Evolutionary conservation across 2,888 invertebrate genomes (phyloP), one percentile per base, ranked within the genome.

Genomic region (Prosopocoilus inquinatus): DNA sequence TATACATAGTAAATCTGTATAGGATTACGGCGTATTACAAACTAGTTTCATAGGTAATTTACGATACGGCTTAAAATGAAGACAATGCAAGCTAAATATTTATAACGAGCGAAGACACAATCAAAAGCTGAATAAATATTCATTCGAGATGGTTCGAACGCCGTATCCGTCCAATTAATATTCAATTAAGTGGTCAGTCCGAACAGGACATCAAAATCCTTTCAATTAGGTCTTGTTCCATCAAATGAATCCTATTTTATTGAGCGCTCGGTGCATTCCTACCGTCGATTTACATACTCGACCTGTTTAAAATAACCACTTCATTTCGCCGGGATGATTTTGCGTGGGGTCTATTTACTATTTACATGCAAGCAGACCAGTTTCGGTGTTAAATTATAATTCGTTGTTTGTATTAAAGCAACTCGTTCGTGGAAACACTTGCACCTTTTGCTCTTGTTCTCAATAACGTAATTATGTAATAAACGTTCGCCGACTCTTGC

Each of bases 221-320:
- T 67, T 66, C 68, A 66, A 67, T 70, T 67, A 67, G 64, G 61
- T 56, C 62, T 63, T 63, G 64, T 64, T 61, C 57, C 56, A 65
- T 57, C 59, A 55, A 60, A 58, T 59, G 41, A 53, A 58, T 58
- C 55, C 59, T 59, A 62, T 61, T 64, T 67, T 64, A 64, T 60
- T 55, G 60, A 15, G 20, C 60, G 60, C 59, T 59, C 61, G 60
- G 58, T 61, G 55, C 62, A 63, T 62, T 61, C 55, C 59, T 61
- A 60, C 51, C 53, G 54, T 61, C 63, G 58, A 66, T 68, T 68
- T 69, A 64, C 65, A 70, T 65, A 69, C 67, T 59, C 62, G 67
- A 63, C 57, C 63, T 56, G 59, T 64, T 62, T 60, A 62, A 64
- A 63, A 56, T 55, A 53, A 50, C 56, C 50, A 47, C 55, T 56